phyloP scores from a whole-genome alignment of 2,113 vertebrate species.

The Euleptes europaea region DNA sequence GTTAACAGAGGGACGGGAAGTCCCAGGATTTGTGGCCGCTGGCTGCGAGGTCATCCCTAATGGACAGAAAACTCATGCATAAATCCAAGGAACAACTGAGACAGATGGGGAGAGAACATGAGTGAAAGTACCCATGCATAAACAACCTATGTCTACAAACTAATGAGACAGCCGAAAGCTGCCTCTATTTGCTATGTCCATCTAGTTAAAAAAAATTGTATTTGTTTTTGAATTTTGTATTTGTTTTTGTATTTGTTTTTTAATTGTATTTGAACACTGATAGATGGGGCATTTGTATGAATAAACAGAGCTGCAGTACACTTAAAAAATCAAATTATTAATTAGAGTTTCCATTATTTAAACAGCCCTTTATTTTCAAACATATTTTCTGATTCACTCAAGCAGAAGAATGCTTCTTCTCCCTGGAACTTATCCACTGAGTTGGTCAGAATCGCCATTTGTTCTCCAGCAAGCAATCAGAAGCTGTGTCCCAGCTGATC shows the following conservation, averaged over 20 bases:
- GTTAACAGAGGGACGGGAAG: too few species aligned
- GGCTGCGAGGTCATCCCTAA: too few species aligned
- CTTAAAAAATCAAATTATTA: conserved; percentile 39
- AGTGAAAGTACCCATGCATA: too few species aligned
- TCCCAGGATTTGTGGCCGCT: too few species aligned
- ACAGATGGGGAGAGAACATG: too few species aligned
- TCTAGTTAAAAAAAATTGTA: conserved; percentile 12
- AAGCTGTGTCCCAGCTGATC: too few species aligned
- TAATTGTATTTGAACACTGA: too few species aligned
- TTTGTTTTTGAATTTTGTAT: conserved; percentile 21
- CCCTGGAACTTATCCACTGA: not conserved
- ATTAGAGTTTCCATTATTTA: conserved; percentile 28
- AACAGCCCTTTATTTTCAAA: conserved; percentile 39
- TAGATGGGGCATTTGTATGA: not conserved
- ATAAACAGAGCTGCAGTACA: not conserved
- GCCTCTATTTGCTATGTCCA: not conserved
- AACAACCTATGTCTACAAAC: rapidly evolving
- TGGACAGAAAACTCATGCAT: too few species aligned
- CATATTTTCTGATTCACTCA: conserved; percentile 14
- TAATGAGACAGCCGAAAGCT: conserved; percentile 10
- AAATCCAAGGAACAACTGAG: too few species aligned
- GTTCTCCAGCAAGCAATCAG: too few species aligned
- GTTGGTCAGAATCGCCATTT: not conserved
- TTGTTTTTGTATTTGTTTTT: conserved; percentile 33
- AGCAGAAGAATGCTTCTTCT: conserved; percentile 17